Evolutionary conservation across 2,888 invertebrate genomes (phyloP), one percentile per base, ranked within the genome.

Genomic region (Acleris holmiana): DNA sequence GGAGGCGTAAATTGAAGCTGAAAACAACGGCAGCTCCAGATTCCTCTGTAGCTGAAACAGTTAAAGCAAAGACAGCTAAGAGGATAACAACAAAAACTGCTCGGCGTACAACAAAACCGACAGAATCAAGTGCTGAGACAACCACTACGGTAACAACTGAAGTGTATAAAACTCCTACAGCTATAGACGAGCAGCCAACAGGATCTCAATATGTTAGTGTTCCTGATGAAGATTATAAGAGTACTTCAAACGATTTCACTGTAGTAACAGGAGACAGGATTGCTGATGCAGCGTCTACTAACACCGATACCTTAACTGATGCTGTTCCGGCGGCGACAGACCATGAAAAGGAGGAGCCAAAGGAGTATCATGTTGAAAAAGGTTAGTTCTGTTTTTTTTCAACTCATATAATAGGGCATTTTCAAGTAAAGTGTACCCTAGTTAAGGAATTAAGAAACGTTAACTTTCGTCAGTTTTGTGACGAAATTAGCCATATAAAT

Each of bases 321-420:
- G 80, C 84, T 2, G 69, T 85, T 0, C 75, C 85, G n/a, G 86
- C 88, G 1, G 76, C 89, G 1, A 80, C 84, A 2, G 78, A 87
- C 23, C 79, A 84, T 5, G 82, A 85, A 60, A 76, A 81, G 64
- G 79, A 81, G 55, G 73, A 77, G 44, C 59, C 64, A 7, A 80
- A 80, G 15, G 71, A 89, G 60, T 82, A 76, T 48, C 75, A 85
- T 10, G 74, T 74, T 18, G 84, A 89, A 66, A 84, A 79, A 73
- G 89, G 91, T 61, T 13, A 59, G 64, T 55, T 19, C 2, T 40
- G 2, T 21, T 35, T 17, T 51, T 4, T 13, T 4, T 13, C 13
- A 17, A 17, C 17, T n/a, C 15, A 13, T n/a, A n/a, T n/a, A n/a
- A n/a, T n/a, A n/a, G n/a, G n/a, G n/a, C n/a, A n/a, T n/a, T n/a